Evolutionary conservation across 1,140 invertebrate species (phyloP), one percentile per base, ranked within the genome.

Genomic region (Batillaria attramentaria): DNA sequence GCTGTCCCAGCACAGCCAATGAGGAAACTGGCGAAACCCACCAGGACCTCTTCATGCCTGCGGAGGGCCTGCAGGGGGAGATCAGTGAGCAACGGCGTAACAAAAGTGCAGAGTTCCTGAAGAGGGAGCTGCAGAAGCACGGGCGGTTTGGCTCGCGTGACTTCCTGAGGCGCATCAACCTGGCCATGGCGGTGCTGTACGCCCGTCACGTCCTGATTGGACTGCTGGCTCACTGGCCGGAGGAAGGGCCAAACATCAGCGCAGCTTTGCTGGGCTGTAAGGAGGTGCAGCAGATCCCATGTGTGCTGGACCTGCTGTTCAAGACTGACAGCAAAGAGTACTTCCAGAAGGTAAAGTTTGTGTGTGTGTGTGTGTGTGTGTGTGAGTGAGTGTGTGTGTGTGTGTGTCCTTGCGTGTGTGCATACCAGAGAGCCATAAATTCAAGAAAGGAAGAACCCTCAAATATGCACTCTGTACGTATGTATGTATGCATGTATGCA

Each of bases 261-360:
- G 85, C 88, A 28, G 78, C 84, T 6, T 80, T 91, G 33, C 81
- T 91, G 13, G 88, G 88, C 41, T 90, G 89, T 80, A 87, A 85
- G 60, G 84, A 88, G 33, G 83, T 84, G 2, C 81, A 86, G 20
- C 87, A 90, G 82, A 88, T 90, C 35, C 89, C 88, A 5, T 89
- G 87, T 84, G 84, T 90, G 0, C 83, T 90, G 42, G 89, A 90
- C 72, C 84, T 90, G 1, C 82, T 90, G n/a, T 86, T 89, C 73
- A 87, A 87, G 72, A 84, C 84, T 24, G 88, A 89, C 46, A 86
- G 82, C 68, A 84, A 74, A 37, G 85, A 88, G 28, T 83, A 81
- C 31, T 88, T 89, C 68, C 79, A 86, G 28, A 85, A 86, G 84
- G 89, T 90, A 78, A 69, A 65, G 72, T 4, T 68, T 39, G 68